Conservation (phyloP, 2,113 vertebrate genomes). For the Ibidorhyncha struthersii region DNA sequence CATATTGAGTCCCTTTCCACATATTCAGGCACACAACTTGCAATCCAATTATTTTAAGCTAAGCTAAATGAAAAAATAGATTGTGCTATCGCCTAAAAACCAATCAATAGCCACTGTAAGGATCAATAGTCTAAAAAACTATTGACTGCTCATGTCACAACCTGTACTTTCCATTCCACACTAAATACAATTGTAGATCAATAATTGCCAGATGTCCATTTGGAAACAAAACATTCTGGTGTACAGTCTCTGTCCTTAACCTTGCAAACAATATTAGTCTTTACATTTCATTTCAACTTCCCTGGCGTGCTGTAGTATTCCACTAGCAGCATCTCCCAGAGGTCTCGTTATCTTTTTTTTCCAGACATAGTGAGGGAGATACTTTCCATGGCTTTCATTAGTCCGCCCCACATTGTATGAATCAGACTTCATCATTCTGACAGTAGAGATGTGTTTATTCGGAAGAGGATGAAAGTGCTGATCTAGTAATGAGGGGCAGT, state of each 20-base stretch:
- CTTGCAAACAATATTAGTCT: background rate
- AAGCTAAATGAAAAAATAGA: constrained; percentile 5
- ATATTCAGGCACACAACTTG: background rate
- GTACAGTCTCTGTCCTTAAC: background rate
- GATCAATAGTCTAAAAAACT: constrained; percentile 25
- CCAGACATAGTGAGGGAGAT: background rate
- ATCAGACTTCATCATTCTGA: background rate
- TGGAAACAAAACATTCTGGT: background rate
- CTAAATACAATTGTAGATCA: background rate
- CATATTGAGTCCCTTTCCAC: background rate
- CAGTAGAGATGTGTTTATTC: background rate
- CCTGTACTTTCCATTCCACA: constrained; percentile 37
- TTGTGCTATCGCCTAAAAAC: background rate
- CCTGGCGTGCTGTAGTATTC: background rate
- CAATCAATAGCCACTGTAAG: background rate
- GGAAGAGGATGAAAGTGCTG: background rate
- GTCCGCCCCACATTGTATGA: rapidly evolving
- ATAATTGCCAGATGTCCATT: constrained; percentile 10
- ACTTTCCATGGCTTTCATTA: background rate
- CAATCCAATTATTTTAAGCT: constrained; percentile 6
- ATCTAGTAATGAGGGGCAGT: background rate
- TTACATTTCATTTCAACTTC: background rate
- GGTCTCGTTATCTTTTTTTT: background rate
- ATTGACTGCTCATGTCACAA: constrained; percentile 16
- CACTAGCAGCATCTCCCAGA: background rate